A percentile compares a stretch with the other conserved stretches of the same genome.
Evolutionary conservation across 1,140 invertebrate genomes (phyloP).

Genomic region (Megalopta genalis): DNA sequence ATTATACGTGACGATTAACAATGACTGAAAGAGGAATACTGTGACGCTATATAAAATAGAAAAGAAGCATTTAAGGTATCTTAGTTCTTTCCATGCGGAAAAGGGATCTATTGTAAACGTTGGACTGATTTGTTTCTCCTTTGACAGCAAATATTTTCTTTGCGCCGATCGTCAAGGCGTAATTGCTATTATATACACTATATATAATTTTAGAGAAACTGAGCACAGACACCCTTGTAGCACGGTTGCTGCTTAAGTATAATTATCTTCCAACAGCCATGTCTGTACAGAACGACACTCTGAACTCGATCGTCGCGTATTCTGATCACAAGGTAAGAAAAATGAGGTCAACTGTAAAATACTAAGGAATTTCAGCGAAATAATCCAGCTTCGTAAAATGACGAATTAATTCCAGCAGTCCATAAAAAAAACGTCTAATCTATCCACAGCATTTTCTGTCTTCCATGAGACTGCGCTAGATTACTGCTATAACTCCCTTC

Average conservation of each 20-base stretch:
- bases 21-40: conserved; percentile 52
- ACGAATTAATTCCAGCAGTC: conserved; percentile 5
- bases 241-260: conserved; percentile 84
- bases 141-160: conserved; percentile 82
- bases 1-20: conserved; percentile 71
- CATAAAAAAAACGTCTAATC: conserved; percentile 16
- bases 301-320: conserved; percentile 84
- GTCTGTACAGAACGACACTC: conserved; percentile 81
- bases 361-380: conserved; percentile 21
- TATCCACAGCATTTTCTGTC: background rate
- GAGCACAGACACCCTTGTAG: conserved; percentile 72
- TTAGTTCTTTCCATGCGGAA: conserved; percentile 66
- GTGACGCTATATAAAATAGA: conserved; percentile 71
- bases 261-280: conserved; percentile 84
- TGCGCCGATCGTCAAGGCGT: conserved; percentile 82
- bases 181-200: conserved; percentile 74
- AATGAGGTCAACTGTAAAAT: background rate
- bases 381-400: conserved; percentile 8
- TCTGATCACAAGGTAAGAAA: conserved; percentile 85
- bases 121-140: conserved; percentile 77
- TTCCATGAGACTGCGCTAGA: conserved; percentile 12
- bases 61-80: conserved; percentile 65
- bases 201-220: conserved; percentile 80
- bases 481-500: conserved; percentile 10
- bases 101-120: conserved; percentile 68